phyloP scores from a whole-genome alignment of 2,888 invertebrate species.

The Trilocha varians region DNA sequence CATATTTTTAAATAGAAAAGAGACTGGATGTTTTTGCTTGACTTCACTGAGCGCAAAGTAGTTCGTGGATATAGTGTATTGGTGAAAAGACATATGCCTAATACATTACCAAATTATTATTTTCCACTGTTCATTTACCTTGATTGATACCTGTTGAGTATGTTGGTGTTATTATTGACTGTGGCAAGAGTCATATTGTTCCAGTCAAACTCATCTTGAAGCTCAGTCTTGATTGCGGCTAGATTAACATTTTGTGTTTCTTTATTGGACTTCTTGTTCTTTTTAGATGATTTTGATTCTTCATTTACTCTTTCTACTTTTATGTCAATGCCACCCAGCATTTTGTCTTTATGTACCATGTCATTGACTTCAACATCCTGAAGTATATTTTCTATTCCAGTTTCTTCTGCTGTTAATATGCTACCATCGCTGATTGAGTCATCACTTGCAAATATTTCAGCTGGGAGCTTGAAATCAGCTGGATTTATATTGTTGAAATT shows the following conservation, averaged over 20 bases:
- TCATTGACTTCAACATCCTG: constrained; percentile 31
- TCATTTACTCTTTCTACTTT: constrained; percentile 46
- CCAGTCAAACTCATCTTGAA: constrained; percentile 65
- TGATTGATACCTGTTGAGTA: constrained; percentile 47
- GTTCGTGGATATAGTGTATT: too few species aligned
- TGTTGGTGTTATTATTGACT: constrained; percentile 49
- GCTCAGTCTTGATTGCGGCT: constrained; percentile 62
- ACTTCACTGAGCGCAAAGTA: too few species aligned
- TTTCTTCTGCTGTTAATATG: constrained; percentile 35
- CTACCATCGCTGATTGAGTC: constrained; percentile 61
- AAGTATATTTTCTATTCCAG: constrained; percentile 31
- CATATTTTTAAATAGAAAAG: not conserved
- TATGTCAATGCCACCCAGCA: constrained; percentile 61
- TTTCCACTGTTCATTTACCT: too few species aligned
- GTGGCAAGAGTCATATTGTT: constrained; percentile 65
- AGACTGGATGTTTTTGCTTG: too few species aligned
- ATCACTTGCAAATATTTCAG: constrained; percentile 68
- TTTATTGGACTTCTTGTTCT: constrained; percentile 42
- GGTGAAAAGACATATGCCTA: too few species aligned
- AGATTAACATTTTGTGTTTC: constrained; percentile 34
- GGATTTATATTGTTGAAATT: constrained; percentile 49
- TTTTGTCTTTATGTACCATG: constrained; percentile 43
- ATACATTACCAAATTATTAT: too few species aligned
- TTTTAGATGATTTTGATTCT: constrained; percentile 27
- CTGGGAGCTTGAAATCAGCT: constrained; percentile 59